These are phyloP conservation scores for Myrmecophaga tridactyla DNA, from an alignment of 2,113 vertebrate species.

Conservation along the genomic window DNA sequence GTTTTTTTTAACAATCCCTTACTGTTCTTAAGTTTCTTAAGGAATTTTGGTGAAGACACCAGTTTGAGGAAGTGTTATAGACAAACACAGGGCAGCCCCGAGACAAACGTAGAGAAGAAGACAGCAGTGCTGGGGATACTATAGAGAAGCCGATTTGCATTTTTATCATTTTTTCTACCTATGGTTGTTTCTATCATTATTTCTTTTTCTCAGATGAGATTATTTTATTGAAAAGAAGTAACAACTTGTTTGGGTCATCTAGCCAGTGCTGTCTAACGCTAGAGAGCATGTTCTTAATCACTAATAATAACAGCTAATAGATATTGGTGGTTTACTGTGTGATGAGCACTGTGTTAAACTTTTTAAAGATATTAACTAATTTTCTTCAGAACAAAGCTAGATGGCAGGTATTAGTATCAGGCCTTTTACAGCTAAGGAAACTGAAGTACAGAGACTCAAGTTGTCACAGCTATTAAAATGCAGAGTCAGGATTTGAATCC, in stretches of 20 bases:
- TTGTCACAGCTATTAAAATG: not conserved
- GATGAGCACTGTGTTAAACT: not conserved
- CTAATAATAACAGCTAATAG: not conserved
- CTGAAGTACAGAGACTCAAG: not conserved
- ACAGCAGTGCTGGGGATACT: not conserved
- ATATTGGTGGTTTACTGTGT: not conserved
- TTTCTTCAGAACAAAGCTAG: not conserved
- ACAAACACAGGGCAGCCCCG: not conserved
- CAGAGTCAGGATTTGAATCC: not conserved
- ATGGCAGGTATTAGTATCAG: not conserved
- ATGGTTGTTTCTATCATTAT: not conserved
- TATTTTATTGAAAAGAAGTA: not conserved
- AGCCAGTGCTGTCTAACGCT: not conserved
- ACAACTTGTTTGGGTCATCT: not conserved
- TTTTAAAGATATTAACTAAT: not conserved
- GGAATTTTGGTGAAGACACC: not conserved
- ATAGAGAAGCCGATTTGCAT: not conserved
- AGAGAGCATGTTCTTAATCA: not conserved
- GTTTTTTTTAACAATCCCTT: not conserved
- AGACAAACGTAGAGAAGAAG: not conserved
- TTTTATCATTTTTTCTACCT: not conserved
- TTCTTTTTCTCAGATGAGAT: not conserved
- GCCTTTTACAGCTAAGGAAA: not conserved
- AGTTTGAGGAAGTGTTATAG: not conserved
- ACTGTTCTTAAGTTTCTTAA: not conserved